A percentile compares a stretch with the other conserved stretches of the same genome.
Conservation (phyloP, 92 coral and sea anemone species). For the Zoanthus sansibaricus region DNA sequence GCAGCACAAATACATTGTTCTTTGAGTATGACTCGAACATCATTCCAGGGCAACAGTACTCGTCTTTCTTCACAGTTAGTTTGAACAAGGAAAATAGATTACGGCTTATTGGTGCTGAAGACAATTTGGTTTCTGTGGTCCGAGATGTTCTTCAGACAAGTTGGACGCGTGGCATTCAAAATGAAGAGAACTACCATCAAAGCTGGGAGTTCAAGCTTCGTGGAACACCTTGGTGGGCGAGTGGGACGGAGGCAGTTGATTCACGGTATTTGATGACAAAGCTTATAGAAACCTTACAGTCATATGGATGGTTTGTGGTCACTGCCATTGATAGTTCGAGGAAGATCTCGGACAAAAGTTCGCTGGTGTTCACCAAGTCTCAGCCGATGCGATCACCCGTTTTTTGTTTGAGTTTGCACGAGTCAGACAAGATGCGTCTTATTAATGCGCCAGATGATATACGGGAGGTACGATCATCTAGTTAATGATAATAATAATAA, state of each 20-base stretch:
- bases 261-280: constrained; percentile 56
- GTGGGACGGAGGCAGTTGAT: constrained; percentile 55
- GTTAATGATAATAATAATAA: neutral
- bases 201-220: constrained; percentile 70
- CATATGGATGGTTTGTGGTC: constrained; percentile 61
- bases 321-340: constrained; percentile 57
- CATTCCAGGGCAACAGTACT: constrained; percentile 7
- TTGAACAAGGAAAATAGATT: constrained; percentile 60
- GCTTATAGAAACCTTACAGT: constrained; percentile 54
- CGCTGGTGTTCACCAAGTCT: constrained; percentile 51
- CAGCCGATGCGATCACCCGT: constrained; percentile 43
- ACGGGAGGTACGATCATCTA: constrained; percentile 28
- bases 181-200: constrained; percentile 43
- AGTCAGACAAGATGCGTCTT: constrained; percentile 57
- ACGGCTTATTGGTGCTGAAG: constrained; percentile 59
- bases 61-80: constrained; percentile 55
- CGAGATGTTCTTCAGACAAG: constrained; percentile 53
- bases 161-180: constrained; percentile 68
- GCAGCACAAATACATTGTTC: constrained; percentile 55
- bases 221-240: constrained; percentile 69
- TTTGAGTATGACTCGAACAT: constrained; percentile 61
- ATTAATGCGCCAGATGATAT: constrained; percentile 60
- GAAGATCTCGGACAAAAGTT: constrained; percentile 40
- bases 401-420: constrained; percentile 55
- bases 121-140: constrained; percentile 46